Percentiles rank a stretch among this genome's conserved stretches.
Conservation (phyloP, 2,888 invertebrate genomes). For the Eucriotettix oculatus region DNA sequence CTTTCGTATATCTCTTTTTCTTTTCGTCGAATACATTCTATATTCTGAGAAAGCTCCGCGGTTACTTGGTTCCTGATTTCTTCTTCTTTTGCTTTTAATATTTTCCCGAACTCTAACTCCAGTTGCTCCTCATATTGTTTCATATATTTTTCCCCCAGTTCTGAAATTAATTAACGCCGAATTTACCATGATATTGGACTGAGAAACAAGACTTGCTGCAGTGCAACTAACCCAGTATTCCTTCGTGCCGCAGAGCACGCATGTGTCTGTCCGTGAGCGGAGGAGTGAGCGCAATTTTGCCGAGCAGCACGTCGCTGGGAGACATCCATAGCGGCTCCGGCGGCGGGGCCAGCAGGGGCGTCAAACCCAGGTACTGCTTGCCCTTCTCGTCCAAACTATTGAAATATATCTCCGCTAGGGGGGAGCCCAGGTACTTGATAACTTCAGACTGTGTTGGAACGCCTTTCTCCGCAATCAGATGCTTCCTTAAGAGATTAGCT, state of each 20-base stretch:
- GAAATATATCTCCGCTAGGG: neutral
- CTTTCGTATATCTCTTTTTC: too few relatives aligned
- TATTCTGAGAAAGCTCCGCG: too few relatives aligned
- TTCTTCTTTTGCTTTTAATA: too few relatives aligned
- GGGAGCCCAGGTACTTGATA: neutral
- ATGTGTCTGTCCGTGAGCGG: neutral
- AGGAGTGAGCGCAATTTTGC: neutral
- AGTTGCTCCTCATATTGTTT: too few relatives aligned
- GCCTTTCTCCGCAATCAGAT: neutral
- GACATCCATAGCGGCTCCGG: neutral
- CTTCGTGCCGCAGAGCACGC: neutral
- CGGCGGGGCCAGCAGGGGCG: neutral
- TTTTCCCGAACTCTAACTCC: too few relatives aligned
- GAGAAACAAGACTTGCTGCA: too few relatives aligned
- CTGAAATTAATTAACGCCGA: too few relatives aligned
- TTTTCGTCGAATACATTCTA: too few relatives aligned
- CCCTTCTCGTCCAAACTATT: neutral
- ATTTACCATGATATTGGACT: too few relatives aligned
- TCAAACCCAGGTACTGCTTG: neutral
- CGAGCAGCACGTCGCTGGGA: neutral
- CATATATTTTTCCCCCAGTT: too few relatives aligned
- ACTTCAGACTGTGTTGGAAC: neutral
- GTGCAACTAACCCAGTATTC: neutral
- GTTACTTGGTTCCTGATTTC: too few relatives aligned
- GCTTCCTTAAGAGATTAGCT: neutral